Conservation (phyloP, 2,888 invertebrate genomes). For the Dione juno region DNA sequence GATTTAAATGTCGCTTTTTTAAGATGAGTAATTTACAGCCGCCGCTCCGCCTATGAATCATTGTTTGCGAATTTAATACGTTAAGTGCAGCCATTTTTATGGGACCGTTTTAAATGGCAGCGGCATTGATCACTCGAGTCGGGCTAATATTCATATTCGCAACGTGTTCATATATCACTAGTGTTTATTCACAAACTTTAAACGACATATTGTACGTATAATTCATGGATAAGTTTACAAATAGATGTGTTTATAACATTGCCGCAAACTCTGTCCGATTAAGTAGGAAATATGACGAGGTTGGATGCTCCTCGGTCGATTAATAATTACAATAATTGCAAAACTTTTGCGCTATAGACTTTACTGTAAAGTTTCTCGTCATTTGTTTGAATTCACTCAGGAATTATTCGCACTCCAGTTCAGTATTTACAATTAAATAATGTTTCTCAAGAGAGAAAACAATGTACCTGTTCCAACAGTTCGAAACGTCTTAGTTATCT, state of each 20-base stretch:
- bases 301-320: conserved; percentile 70
- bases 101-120: conserved; percentile 63
- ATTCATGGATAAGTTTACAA: conserved; percentile 65
- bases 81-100: conserved; percentile 72
- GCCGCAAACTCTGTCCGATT: conserved; percentile 71
- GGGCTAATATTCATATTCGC: conserved; percentile 38
- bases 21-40: conserved; percentile 71
- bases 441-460: conserved; percentile 16
- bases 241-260: conserved; percentile 73
- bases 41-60: conserved; percentile 62
- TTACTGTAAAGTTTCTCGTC: conserved; percentile 63
- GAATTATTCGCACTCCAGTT: conserved; percentile 24
- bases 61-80: conserved; percentile 76
- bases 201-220: conserved; percentile 60
- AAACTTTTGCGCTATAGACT: conserved; percentile 74
- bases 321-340: conserved; percentile 81
- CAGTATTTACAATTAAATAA: conserved; percentile 21
- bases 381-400: conserved; percentile 73
- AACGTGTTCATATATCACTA: conserved; percentile 34
- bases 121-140: conserved; percentile 46
- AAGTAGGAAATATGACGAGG: conserved; percentile 78
- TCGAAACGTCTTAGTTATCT: not conserved
- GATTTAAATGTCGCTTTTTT: conserved; percentile 73
- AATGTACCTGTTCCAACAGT: conserved; percentile 5
- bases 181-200: conserved; percentile 45